Conservation (phyloP, 2,888 invertebrate genomes). For the Aspidapion aeneum region DNA sequence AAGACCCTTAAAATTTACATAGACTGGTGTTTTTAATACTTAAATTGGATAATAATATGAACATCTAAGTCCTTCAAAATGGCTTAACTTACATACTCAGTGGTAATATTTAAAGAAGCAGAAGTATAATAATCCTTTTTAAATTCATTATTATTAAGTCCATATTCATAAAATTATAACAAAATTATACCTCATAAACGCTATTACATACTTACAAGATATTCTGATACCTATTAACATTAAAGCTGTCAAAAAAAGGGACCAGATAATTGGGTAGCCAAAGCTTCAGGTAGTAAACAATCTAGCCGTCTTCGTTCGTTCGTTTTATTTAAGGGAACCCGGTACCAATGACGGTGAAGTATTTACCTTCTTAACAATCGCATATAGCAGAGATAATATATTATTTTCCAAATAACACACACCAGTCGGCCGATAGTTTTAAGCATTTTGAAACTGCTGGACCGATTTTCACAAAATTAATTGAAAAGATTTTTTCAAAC, state of each 20-base stretch:
- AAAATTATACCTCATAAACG: slow-evolving; percentile 32
- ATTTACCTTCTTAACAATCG: too few species aligned
- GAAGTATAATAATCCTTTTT: neutral
- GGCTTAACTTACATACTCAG: too few species aligned
- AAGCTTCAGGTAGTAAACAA: slow-evolving; percentile 46
- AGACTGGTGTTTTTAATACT: too few species aligned
- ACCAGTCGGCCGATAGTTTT: too few species aligned
- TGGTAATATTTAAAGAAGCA: neutral
- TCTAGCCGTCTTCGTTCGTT: slow-evolving; percentile 36
- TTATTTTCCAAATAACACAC: too few species aligned
- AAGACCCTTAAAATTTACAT: too few species aligned
- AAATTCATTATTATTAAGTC: neutral
- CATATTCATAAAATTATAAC: neutral
- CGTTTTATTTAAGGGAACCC: neutral
- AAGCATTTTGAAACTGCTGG: too few species aligned
- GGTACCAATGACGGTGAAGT: neutral
- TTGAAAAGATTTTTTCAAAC: too few species aligned
- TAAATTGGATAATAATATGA: too few species aligned
- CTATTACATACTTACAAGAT: slow-evolving; percentile 49
- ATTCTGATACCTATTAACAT: slow-evolving; percentile 48
- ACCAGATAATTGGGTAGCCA: slow-evolving; percentile 49
- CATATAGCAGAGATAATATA: too few species aligned
- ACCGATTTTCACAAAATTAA: too few species aligned
- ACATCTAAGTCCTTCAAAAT: too few species aligned
- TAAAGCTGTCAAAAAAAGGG: slow-evolving; percentile 48